Percentiles rank a stretch among this genome's conserved stretches.
Conservation (phyloP, 2,113 vertebrate species). For the Pelusios castaneus region DNA sequence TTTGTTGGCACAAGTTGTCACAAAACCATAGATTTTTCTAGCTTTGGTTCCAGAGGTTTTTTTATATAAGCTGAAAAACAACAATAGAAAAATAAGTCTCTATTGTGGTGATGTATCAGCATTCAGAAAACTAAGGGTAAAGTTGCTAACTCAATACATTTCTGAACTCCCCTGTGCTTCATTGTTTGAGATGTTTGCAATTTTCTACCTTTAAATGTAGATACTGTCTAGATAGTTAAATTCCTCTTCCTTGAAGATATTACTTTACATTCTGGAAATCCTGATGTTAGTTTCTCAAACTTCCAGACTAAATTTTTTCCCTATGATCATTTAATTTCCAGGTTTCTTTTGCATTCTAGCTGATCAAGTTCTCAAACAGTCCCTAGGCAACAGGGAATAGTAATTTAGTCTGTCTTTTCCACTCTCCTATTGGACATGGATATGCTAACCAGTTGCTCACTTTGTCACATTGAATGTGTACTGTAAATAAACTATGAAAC, state of each 20-base stretch:
- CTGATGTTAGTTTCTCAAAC: neutral
- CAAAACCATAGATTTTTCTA: neutral
- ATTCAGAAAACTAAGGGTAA: neutral
- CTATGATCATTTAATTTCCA: neutral
- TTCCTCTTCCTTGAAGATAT: neutral
- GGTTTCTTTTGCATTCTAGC: neutral
- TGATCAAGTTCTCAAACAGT: conserved; percentile 38
- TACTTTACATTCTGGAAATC: neutral
- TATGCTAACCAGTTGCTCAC: conserved; percentile 70
- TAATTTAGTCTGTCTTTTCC: conserved; percentile 66
- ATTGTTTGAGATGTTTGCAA: neutral
- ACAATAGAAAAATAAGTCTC: neutral
- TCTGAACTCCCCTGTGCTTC: neutral
- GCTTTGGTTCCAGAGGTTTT: neutral
- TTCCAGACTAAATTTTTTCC: neutral
- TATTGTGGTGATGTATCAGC: neutral
- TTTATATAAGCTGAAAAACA: neutral
- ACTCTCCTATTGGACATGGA: conserved; percentile 48
- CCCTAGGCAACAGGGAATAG: conserved; percentile 77
- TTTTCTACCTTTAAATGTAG: neutral
- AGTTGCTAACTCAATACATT: neutral
- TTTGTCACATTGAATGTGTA: conserved; percentile 47
- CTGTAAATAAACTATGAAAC: neutral
- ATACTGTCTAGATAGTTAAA: neutral
- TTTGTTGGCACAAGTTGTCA: neutral